A percentile compares a stretch with the other conserved stretches of the same genome.
Conservation (phyloP, 2,888 invertebrate species). For the Oasisia sp. region DNA sequence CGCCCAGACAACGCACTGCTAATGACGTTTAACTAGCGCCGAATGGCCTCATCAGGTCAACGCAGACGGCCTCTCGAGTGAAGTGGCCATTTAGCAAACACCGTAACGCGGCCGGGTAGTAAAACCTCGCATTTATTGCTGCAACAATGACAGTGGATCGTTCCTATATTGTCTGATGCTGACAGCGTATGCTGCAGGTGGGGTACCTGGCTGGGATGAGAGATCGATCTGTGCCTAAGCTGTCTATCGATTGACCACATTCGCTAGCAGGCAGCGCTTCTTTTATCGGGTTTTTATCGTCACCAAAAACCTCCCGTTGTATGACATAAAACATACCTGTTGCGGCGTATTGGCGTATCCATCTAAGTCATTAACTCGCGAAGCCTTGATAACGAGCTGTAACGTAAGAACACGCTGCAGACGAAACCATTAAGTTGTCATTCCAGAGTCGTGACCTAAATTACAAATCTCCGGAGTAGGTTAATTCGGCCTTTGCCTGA, state of each 20-base stretch:
- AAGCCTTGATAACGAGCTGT: neutral
- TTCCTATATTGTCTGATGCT: neutral
- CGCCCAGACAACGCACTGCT: neutral
- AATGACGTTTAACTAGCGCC: neutral
- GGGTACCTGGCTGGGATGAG: neutral
- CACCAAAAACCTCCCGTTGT: neutral
- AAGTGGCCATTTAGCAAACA: neutral
- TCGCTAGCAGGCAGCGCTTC: neutral
- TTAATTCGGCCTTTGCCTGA: neutral
- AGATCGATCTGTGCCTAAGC: neutral
- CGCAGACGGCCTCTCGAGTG: neutral
- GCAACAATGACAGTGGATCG: neutral
- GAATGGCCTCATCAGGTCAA: neutral
- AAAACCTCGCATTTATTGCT: neutral
- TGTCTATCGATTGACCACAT: slow-evolving; percentile 3
- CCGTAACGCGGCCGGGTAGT: neutral
- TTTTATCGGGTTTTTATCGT: neutral
- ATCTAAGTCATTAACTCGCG: neutral
- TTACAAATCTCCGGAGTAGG: neutral
- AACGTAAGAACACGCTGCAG: neutral
- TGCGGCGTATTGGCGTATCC: neutral
- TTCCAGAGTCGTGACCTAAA: slow-evolving; percentile 4
- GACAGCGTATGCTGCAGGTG: neutral
- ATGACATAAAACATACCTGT: neutral
- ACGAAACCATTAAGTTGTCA: neutral